phyloP scores from a whole-genome alignment of 2,113 vertebrate species.

The Gallinago paraguaiae region DNA sequence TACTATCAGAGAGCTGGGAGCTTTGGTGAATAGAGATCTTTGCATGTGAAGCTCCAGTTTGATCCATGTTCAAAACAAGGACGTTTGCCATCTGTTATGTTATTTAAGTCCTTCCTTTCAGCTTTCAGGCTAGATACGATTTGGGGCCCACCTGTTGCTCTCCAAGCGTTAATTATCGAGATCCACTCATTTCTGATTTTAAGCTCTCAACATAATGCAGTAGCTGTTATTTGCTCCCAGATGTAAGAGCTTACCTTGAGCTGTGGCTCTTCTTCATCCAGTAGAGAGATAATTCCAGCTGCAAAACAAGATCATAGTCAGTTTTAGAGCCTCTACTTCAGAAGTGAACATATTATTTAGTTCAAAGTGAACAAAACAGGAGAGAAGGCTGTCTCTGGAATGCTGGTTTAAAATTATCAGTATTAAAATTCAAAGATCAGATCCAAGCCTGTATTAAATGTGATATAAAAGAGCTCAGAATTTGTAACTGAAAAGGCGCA shows the following conservation, averaged over 20 bases:
- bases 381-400: not conserved
- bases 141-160: not conserved
- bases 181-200: not conserved
- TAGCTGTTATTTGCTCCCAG: not conserved
- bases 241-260: slow-evolving; percentile 85
- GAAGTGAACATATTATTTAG: not conserved
- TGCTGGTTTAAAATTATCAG: not conserved
- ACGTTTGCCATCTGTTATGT: not conserved
- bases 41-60: not conserved
- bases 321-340: not conserved
- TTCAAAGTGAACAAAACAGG: not conserved
- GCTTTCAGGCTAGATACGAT: not conserved
- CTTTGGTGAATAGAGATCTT: not conserved
- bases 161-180: not conserved
- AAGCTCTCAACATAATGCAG: not conserved
- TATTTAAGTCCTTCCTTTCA: not conserved
- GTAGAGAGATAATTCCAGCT: slow-evolving; percentile 99
- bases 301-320: slow-evolving; percentile 52
- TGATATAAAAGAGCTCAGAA: not conserved
- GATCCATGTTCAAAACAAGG: not conserved
- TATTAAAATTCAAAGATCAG: not conserved
- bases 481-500: not conserved
- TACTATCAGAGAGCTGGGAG: not conserved
- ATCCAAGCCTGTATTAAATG: not conserved
- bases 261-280: slow-evolving; percentile 98